phyloP scores from a whole-genome alignment of 1,140 invertebrate species.

The Micrasema minimum region DNA sequence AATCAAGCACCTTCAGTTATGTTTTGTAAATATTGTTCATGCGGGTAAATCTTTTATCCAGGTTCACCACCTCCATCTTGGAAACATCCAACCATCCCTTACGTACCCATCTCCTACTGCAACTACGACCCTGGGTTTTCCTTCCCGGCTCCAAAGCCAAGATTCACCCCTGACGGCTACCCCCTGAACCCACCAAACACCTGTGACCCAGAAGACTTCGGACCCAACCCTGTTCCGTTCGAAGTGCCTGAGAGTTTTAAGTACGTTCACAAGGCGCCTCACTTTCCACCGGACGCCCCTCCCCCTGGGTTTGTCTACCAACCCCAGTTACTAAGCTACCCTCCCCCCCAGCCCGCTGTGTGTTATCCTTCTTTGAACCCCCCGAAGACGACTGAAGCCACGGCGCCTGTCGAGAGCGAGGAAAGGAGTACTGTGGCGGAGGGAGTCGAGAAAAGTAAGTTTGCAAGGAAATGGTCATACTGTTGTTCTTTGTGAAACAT shows the following conservation, averaged over 20 bases:
- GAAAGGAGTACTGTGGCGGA: not conserved
- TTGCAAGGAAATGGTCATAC: not conserved
- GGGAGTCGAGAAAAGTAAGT: slow-evolving; percentile 9
- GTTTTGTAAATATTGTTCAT: slow-evolving; percentile 13
- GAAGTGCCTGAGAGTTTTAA: not conserved
- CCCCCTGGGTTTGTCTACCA: slow-evolving; percentile 28
- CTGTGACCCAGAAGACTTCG: slow-evolving; percentile 40
- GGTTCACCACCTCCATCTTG: slow-evolving; percentile 41
- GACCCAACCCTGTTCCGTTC: slow-evolving; percentile 20
- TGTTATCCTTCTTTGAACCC: not conserved
- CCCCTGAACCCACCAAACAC: slow-evolving; percentile 27
- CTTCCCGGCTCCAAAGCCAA: not conserved
- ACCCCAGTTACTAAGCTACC: slow-evolving; percentile 26
- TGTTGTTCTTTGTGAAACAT: not conserved
- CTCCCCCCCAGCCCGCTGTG: not conserved
- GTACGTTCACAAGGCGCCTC: not conserved
- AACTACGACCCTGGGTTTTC: slow-evolving; percentile 12
- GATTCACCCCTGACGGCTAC: slow-evolving; percentile 1
- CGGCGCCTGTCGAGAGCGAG: not conserved
- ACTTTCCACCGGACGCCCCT: slow-evolving; percentile 8
- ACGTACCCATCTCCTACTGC: not conserved
- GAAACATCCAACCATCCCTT: slow-evolving; percentile 10
- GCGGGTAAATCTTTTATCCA: slow-evolving; percentile 38
- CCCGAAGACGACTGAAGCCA: not conserved
- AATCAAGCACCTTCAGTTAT: slow-evolving; percentile 50